Percentiles rank a stretch among this genome's conserved stretches.
Conservation (phyloP, 2,888 invertebrate genomes). For the Ramazzottius varieornatus region DNA sequence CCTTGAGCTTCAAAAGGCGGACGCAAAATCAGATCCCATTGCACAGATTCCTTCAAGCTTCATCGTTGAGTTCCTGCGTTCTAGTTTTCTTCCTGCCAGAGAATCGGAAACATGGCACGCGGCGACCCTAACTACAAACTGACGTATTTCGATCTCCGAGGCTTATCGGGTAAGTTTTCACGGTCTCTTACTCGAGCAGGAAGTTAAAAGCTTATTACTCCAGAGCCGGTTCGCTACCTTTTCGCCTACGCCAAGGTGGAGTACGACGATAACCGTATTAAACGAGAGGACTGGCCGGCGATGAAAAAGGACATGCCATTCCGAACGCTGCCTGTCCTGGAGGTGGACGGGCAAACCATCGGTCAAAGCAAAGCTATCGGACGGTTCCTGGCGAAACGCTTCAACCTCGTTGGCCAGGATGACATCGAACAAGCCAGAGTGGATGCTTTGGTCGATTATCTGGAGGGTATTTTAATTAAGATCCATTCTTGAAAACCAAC, state of each 20-base stretch:
- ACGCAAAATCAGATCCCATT: no score
- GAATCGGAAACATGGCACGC: no score
- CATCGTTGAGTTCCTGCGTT: no score
- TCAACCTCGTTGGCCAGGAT: constrained; percentile 2
- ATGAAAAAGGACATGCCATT: constrained; percentile 5
- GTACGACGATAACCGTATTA: constrained; percentile 4
- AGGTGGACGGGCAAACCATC: constrained; percentile 7
- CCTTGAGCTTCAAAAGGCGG: no score
- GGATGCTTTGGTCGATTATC: neutral
- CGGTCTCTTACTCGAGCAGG: no score
- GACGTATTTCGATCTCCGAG: neutral
- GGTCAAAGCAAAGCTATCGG: constrained; percentile 8
- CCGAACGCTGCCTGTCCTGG: constrained; percentile 7
- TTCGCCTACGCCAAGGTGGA: constrained; percentile 2
- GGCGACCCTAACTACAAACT: neutral
- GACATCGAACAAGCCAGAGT: constrained; percentile 4
- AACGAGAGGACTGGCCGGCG: neutral
- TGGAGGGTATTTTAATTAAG: neutral
- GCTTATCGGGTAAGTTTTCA: no score
- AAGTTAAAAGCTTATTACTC: no score
- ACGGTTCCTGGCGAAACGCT: constrained; percentile 6
- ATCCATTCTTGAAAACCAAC: neutral
- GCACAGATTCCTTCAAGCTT: no score
- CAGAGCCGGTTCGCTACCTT: neutral
- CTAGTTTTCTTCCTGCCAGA: no score